Evolutionary conservation across 1,140 invertebrate genomes (phyloP).

Genomic region (Hyphantria cunea): DNA sequence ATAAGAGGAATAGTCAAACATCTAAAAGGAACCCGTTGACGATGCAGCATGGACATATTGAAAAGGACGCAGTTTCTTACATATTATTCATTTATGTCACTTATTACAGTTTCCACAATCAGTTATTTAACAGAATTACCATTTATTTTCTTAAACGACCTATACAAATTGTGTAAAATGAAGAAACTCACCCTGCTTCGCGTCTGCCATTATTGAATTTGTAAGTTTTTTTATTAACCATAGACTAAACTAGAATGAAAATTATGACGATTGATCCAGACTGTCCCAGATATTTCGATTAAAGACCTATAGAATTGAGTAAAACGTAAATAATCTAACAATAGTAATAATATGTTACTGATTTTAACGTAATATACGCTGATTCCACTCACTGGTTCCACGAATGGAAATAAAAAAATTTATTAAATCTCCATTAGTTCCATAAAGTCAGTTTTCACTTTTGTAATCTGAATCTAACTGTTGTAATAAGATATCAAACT

Average conservation of each 20-base stretch:
- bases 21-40: conserved; percentile 49
- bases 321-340: not conserved
- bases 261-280: not conserved
- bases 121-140: not conserved
- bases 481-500: too few species aligned
- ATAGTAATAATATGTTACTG: too few species aligned
- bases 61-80: not conserved
- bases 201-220: conserved; percentile 71
- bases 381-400: too few species aligned
- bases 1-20: not conserved
- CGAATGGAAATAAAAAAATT: too few species aligned
- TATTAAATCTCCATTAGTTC: too few species aligned
- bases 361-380: too few species aligned
- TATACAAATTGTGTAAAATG: conserved; percentile 2
- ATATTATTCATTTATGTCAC: not conserved
- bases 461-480: too few species aligned
- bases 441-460: too few species aligned
- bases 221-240: conserved; percentile 25
- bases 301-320: not conserved
- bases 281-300: not conserved
- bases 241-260: not conserved
- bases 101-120: not conserved
- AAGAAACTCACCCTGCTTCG: conserved; percentile 69
- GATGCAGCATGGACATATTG: conserved; percentile 42
- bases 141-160: conserved; percentile 17